phyloP scores from a whole-genome alignment of 2,797 vertebrate species.

The Siniperca undulata region DNA sequence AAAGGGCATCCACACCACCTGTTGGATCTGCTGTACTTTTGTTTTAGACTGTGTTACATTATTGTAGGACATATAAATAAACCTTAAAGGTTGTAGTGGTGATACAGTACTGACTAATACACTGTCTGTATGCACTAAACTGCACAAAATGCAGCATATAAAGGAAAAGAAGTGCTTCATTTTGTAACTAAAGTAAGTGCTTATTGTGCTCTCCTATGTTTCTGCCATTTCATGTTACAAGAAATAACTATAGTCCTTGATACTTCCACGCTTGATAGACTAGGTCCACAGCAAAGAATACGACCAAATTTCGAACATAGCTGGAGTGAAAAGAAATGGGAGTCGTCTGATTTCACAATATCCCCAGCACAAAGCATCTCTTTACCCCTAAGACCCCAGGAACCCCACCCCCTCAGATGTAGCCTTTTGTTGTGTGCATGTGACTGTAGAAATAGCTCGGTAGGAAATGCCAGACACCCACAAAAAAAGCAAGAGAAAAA shows the following conservation, averaged over 20 bases:
- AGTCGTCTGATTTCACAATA: conserved; percentile 82
- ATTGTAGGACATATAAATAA: neutral
- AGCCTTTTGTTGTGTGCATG: conserved; percentile 89
- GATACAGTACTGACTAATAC: neutral
- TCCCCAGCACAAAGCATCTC: conserved; percentile 76
- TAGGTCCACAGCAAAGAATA: conserved; percentile 61
- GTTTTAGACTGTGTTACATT: neutral
- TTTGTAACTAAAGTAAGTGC: neutral
- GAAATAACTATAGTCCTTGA: conserved; percentile 24
- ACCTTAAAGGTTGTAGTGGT: neutral
- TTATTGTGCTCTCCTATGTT: conserved; percentile 24
- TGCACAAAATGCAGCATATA: neutral
- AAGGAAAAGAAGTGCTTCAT: conserved; percentile 1
- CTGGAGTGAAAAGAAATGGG: conserved; percentile 75
- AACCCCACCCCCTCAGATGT: conserved; percentile 87
- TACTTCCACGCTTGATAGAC: conserved; percentile 39
- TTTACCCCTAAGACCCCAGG: conserved; percentile 83
- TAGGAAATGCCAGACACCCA: conserved; percentile 85
- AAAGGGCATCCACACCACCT: neutral
- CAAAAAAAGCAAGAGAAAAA: conserved; percentile 80
- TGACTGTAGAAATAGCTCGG: conserved; percentile 90
- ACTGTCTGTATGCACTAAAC: neutral
- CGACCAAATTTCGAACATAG: conserved; percentile 75
- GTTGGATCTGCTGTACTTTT: neutral
- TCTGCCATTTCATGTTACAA: neutral